Evolutionary conservation across 2,113 vertebrate genomes (phyloP), one percentile per base, ranked within the genome.

Genomic region (Leuciscus idus): DNA sequence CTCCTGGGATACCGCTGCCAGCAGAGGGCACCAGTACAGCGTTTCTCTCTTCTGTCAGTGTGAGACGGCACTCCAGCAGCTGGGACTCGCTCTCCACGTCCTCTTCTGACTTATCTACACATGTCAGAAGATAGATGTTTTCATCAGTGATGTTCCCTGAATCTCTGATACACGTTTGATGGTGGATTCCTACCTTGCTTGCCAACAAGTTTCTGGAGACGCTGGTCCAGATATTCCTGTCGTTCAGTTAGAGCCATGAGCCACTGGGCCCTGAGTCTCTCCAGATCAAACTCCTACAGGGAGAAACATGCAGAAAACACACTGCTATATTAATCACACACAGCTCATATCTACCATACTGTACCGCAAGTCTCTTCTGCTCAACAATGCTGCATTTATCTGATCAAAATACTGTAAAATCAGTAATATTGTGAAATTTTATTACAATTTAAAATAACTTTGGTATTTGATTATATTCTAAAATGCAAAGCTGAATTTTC

Each of bases 1-100:
- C 96, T 79, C 98, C 98, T 0, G 98, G 98, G 84, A 99, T 99
- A 1, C 97, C 97, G 6, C 98, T 99, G 92, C 98, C 98, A 39
- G 97, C 97, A 68, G 97, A 98, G 87, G 98, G 98, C 88, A 99
- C 97, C 96, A 99, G 96, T 0, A 98, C 97, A 0, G 97, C 96
- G 0, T 99, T 99, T 77, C 97, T 95, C 57, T 99, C 98, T 86
- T 99, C 98, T 0, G 98, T 99, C 2, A 99, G 95, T 0, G 97
- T 99, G 89, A 99, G 87, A 50, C 97, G 95, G 95, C 98, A 97
- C 93, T 99, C 98, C 21, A 99, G 83, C 36, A 99, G 95, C 90
- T 98, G 98, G 0, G 97, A 96, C 90, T 99, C 98, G 0, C 96
- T 95, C 90, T 99, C 98, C 0, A 95, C 93, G 30, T 99, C 98